These are phyloP conservation scores for Ariolimax columbianus DNA, from an alignment of 2,888 invertebrate species.

Conservation along the genomic window DNA sequence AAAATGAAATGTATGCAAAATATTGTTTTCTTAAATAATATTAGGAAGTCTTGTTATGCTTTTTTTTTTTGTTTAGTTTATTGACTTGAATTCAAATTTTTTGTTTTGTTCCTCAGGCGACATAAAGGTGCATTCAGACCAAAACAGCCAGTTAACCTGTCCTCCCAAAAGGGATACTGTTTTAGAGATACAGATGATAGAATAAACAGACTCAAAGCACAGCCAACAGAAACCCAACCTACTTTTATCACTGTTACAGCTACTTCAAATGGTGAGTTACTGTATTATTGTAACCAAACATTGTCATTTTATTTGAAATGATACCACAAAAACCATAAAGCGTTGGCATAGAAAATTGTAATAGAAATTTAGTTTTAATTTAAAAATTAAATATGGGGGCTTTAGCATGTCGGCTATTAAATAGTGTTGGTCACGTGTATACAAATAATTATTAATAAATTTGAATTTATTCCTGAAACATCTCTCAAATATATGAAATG, in stretches of 20 bases:
- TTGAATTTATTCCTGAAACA: too few relatives aligned
- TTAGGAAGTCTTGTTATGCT: not conserved
- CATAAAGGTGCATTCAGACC: slow-evolving; percentile 91
- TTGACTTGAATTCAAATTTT: not conserved
- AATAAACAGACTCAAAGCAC: slow-evolving; percentile 74
- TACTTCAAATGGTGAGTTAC: slow-evolving; percentile 59
- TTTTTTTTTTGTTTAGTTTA: not conserved
- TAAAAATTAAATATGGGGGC: too few relatives aligned
- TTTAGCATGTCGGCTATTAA: too few relatives aligned
- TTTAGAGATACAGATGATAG: slow-evolving; percentile 96
- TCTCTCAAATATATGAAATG: too few relatives aligned
- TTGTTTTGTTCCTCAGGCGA: slow-evolving; percentile 80
- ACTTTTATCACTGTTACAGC: slow-evolving; percentile 56
- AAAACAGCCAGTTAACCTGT: slow-evolving; percentile 84
- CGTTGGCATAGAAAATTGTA: too few relatives aligned
- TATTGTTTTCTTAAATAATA: not conserved
- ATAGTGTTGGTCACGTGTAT: too few relatives aligned
- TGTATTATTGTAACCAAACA: not conserved
- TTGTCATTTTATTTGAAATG: too few relatives aligned
- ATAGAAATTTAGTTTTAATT: too few relatives aligned
- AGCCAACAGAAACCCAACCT: slow-evolving; percentile 57
- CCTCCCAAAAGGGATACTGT: slow-evolving; percentile 86
- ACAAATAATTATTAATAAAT: too few relatives aligned
- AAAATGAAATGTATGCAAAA: too few relatives aligned
- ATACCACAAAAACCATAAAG: too few relatives aligned